A percentile compares a stretch with the other conserved stretches of the same genome.
Conservation (phyloP, 2,113 vertebrate species). For the Corythaixoides concolor region DNA sequence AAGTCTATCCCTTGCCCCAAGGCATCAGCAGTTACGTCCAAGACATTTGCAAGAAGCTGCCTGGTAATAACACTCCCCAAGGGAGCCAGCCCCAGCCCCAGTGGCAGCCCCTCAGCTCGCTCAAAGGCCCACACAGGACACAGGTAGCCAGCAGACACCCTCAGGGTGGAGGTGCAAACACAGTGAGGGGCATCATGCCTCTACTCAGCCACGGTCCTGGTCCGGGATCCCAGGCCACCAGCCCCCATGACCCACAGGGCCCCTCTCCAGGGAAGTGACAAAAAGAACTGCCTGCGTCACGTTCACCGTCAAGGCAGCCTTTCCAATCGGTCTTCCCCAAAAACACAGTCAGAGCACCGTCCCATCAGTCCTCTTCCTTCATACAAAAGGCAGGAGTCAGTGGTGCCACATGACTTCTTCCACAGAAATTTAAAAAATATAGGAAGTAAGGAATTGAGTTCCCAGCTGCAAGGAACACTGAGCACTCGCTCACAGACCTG, state of each 20-base stretch:
- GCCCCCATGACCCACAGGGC: neutral
- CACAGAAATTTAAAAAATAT: neutral
- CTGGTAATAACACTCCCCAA: neutral
- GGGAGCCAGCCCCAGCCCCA: neutral
- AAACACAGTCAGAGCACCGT: neutral
- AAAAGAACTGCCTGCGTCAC: neutral
- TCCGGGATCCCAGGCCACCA: neutral
- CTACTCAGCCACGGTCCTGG: rapidly evolving
- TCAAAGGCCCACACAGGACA: neutral
- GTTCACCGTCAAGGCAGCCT: neutral
- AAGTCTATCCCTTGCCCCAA: neutral
- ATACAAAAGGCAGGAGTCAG: neutral
- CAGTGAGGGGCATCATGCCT: neutral
- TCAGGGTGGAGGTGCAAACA: neutral
- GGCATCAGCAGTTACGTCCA: neutral
- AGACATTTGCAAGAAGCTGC: neutral
- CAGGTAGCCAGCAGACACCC: neutral
- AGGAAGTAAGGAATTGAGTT: neutral
- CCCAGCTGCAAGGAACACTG: neutral
- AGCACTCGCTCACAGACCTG: neutral
- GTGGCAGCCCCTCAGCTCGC: neutral
- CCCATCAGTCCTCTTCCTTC: neutral
- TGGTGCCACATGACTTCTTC: neutral
- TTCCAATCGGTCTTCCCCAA: neutral
- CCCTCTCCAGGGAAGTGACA: neutral